A percentile compares a stretch with the other conserved stretches of the same genome.
These are phyloP conservation scores for Hemaris fuciformis DNA, from an alignment of 2,888 invertebrate species.

Conservation along the genomic window DNA sequence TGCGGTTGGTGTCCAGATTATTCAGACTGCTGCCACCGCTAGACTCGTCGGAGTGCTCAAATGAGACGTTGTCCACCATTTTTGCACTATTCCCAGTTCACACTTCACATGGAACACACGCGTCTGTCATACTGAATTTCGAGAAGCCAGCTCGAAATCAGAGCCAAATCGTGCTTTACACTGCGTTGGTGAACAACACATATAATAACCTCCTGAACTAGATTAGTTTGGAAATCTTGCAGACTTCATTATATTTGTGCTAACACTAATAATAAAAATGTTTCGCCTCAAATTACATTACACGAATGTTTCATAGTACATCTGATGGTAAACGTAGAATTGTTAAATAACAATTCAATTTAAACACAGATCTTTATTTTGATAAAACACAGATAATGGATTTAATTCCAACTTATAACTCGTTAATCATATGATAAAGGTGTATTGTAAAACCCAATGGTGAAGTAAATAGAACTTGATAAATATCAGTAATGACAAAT, in stretches of 20 bases:
- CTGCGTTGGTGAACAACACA: background rate
- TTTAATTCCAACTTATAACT: background rate
- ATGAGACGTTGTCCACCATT: conserved; percentile 75
- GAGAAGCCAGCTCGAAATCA: conserved; percentile 15
- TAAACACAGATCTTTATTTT: background rate
- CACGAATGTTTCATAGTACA: background rate
- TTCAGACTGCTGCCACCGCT: conserved; percentile 49
- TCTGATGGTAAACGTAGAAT: background rate
- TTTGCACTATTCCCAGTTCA: conserved; percentile 33
- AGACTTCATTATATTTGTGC: background rate
- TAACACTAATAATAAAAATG: too few relatives aligned
- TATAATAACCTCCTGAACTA: background rate
- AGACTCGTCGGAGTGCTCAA: conserved; percentile 71
- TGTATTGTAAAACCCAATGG: background rate
- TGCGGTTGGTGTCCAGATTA: conserved; percentile 37
- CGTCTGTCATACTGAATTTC: conserved; percentile 29
- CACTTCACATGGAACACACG: conserved; percentile 26
- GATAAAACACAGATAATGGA: background rate
- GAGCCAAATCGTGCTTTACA: background rate
- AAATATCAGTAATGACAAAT: background rate
- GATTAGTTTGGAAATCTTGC: background rate
- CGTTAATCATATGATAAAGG: background rate
- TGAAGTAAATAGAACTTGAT: background rate
- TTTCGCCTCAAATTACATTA: background rate
- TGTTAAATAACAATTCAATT: background rate